Evolutionary conservation across 2,113 vertebrate genomes (phyloP), one percentile per base, ranked within the genome.

Genomic region (Eretmochelys imbricata): DNA sequence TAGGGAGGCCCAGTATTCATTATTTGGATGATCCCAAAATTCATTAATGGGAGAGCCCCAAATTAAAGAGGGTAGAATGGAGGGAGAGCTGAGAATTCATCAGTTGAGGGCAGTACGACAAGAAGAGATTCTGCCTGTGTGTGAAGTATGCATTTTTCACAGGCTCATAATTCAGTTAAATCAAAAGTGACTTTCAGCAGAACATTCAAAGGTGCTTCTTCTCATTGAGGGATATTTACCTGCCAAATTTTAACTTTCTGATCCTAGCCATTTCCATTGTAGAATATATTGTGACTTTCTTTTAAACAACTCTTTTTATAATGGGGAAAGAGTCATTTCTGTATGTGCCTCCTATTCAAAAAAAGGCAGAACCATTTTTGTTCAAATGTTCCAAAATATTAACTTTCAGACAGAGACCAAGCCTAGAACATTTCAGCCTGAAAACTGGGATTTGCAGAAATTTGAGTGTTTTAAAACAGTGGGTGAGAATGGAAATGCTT

Each of bases 51-150:
- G 29, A 8, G 59, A 35, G 29, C 13, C 31, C 6, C 59, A 65
- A 31, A 65, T 65, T 65, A 65, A 57, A 54, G 42, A 65, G 72
- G 78, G 7, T 57, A 91, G 25, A 49, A 4, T 62, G 16, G 80
- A 42, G 49, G 86, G 20, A 65, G 4, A 91, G 35, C 2, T 76
- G 75, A 81, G 3, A 19, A 2, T 57, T 57, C 55, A 57, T 57
- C 4, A 25, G 27, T 57, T 57, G 55, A 8, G 55, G 24, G 55
- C 31, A 35, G 29, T 14, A 65, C 17, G 62, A 65, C 14, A 35
- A 80, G 10, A 65, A 38, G 19, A 4, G 53, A 51, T 42, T 93
- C 1, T 87, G 0, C 0, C 0, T 48, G 3, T 1, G 0, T 91
- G 13, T 29, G 11, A 31, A 53, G 20, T 81, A n/a, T 51, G 35